These are phyloP conservation scores for Linnaemya vulpina DNA, from an alignment of 2,888 invertebrate species.

Conservation along the genomic window DNA sequence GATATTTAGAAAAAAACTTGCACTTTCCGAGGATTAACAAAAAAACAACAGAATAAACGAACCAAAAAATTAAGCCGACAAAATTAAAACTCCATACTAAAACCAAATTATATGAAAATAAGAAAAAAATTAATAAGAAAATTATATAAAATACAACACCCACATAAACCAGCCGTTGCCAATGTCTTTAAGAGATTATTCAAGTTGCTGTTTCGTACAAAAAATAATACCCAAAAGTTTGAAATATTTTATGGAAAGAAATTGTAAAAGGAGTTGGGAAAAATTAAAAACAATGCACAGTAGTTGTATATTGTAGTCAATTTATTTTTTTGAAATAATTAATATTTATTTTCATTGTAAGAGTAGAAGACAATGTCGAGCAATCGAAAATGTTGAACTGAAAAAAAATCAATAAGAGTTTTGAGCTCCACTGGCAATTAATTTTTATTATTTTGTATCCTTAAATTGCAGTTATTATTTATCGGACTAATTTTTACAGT, in stretches of 20 bases:
- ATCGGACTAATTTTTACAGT: too few species aligned
- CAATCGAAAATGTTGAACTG: too few species aligned
- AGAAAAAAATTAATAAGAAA: conserved; percentile 36
- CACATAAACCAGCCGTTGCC: conserved; percentile 32
- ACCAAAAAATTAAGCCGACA: conserved; percentile 42
- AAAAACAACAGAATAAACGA: conserved; percentile 1
- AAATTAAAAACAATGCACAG: not conserved
- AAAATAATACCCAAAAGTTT: not conserved
- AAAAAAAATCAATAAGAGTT: too few species aligned
- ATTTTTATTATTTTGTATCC: too few species aligned
- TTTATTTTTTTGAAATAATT: not conserved
- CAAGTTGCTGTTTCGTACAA: conserved; percentile 44
- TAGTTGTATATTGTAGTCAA: not conserved
- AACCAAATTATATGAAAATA: conserved; percentile 53
- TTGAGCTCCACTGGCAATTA: too few species aligned
- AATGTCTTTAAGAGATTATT: conserved; percentile 14
- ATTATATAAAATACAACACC: conserved; percentile 46
- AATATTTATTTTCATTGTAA: too few species aligned
- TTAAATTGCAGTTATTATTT: too few species aligned
- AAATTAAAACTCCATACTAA: conserved; percentile 60
- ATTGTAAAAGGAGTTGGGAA: not conserved
- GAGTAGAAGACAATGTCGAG: too few species aligned
- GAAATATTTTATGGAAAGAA: conserved; percentile 2
- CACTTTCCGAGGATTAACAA: conserved; percentile 46
- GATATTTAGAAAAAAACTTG: conserved; percentile 51